Evolutionary conservation across 2,888 invertebrate genomes (phyloP), one percentile per base, ranked within the genome.

Genomic region (Copidosoma aretas): DNA sequence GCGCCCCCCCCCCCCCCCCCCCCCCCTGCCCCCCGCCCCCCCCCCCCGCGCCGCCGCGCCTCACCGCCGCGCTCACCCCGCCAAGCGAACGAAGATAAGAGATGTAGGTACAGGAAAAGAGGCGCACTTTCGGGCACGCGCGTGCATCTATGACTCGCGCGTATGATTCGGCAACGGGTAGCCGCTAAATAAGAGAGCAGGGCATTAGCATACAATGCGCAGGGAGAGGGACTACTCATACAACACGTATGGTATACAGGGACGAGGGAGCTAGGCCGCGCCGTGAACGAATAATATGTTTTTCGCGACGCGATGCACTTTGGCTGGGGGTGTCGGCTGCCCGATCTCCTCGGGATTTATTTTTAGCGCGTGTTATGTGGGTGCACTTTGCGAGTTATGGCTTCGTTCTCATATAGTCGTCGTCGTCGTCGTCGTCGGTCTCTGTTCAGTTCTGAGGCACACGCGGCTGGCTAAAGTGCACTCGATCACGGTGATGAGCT

Each of bases 191-290:
- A 22, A 54, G 59, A n/a, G 21, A n/a, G 49, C 17, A 32, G 71
- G 68, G 61, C 60, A 78, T 79, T 79, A 79, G 62, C 77, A 79
- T 77, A 78, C 79, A 79, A 79, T 79, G 67, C 24, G n/a, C 61
- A n/a, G n/a, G n/a, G n/a, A n/a, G n/a, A 15, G 65, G 21, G 58
- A 32, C 32, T 58, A 63, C 54, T 54, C 54, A 63, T 43, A 43
- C 41, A n/a, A n/a, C n/a, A n/a, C n/a, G n/a, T n/a, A n/a, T n/a
- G n/a, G n/a, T n/a, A n/a, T n/a, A 8, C 32, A 32, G 43, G 12
- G 15, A 46, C n/a, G 43, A 15, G 43, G 12, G 43, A 15, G 43
- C 1, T n/a, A 46, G 43, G 15, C 1, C 2, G 12, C 14, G 43
- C 17, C 12, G 43, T 12, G 43, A 46, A 46, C 3, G 43, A 46